Evolutionary conservation across 2,797 vertebrate genomes (phyloP).

Genomic region (Danio albolineatus): DNA sequence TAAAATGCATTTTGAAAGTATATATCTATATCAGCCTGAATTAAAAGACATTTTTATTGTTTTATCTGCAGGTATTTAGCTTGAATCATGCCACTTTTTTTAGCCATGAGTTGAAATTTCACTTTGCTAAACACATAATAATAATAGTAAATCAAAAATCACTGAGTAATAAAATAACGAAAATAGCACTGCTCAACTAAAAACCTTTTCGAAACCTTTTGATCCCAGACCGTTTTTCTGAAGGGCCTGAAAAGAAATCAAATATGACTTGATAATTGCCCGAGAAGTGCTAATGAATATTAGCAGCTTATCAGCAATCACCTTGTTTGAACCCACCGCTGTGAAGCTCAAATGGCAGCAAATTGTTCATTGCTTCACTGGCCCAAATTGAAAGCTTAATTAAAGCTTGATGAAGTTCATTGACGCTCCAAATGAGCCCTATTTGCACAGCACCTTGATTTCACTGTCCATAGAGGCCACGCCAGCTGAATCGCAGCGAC

Average conservation of each 20-base stretch:
- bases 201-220: background rate
- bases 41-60: no score
- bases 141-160: background rate
- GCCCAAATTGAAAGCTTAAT: constrained; percentile 33
- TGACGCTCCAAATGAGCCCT: constrained; percentile 12
- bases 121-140: no score
- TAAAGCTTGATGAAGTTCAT: constrained; percentile 22
- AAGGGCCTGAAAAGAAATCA: background rate
- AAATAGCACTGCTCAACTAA: background rate
- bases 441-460: constrained; percentile 22
- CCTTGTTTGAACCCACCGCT: constrained; percentile 2
- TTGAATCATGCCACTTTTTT: no score
- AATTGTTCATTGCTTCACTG: constrained; percentile 19
- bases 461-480: background rate
- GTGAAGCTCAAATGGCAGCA: constrained; percentile 7
- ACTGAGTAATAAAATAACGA: background rate
- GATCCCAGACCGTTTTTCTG: no score
- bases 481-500: background rate
- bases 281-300: background rate
- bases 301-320: constrained; percentile 25
- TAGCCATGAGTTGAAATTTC: no score
- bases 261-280: background rate
- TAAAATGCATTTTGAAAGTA: no score
- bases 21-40: no score
- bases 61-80: no score